Conservation (phyloP, 2,113 vertebrate species). For the Plectropomus leopardus region DNA sequence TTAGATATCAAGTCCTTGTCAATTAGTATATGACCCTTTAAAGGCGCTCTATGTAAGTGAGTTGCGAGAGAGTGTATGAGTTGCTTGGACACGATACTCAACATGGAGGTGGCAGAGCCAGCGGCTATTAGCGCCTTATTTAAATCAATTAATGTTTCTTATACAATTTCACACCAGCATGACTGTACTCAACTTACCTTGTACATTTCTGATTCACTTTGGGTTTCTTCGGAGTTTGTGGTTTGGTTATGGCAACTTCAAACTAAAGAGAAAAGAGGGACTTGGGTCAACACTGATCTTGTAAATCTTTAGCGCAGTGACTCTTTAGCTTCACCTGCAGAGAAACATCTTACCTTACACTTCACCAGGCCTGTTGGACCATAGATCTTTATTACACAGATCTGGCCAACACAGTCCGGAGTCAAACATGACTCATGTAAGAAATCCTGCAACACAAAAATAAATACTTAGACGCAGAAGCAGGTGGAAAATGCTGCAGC, state of each 20-base stretch:
- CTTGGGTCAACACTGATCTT: not conserved
- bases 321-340: not conserved
- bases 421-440: constrained; percentile 92
- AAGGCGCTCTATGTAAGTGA: no score
- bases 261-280: constrained; percentile 86
- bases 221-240: constrained; percentile 77
- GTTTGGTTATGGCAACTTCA: constrained; percentile 88
- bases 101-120: no score
- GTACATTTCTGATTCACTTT: constrained; percentile 90
- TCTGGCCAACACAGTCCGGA: constrained; percentile 91
- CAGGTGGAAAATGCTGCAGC: not conserved
- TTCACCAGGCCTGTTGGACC: constrained; percentile 90
- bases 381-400: constrained; percentile 91
- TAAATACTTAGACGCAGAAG: not conserved
- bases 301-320: not conserved
- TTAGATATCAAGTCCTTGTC: not conserved
- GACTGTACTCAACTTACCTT: constrained; percentile 84
- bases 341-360: constrained; percentile 88
- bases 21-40: not conserved
- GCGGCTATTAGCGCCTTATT: not conserved
- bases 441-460: constrained; percentile 88
- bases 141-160: not conserved
- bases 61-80: no score
- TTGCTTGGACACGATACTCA: no score
- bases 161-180: not conserved